phyloP scores from a whole-genome alignment of 2,888 invertebrate species.

The Temnothorax rugatulus region DNA sequence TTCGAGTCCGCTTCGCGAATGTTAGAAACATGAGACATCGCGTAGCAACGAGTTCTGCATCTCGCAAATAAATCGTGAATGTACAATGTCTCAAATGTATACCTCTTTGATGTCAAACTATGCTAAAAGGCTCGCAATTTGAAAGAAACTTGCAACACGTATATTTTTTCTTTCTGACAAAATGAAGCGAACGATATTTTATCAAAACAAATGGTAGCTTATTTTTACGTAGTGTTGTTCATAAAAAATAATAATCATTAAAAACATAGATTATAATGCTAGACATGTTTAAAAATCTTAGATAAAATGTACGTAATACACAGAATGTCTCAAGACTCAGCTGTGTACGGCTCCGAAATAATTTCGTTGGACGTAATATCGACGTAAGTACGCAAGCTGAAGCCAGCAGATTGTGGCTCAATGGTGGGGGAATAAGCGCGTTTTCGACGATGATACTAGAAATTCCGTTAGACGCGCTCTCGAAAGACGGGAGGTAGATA shows the following conservation, averaged over 20 bases:
- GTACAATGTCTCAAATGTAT: neutral
- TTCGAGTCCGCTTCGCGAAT: constrained; percentile 3
- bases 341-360: neutral
- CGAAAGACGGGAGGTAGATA: constrained; percentile 60
- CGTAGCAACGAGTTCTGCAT: neutral
- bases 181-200: neutral
- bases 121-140: neutral
- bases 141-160: neutral
- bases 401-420: neutral
- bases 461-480: constrained; percentile 60
- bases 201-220: neutral
- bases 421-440: neutral
- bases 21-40: neutral
- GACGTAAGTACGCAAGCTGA: neutral
- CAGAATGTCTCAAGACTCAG: neutral
- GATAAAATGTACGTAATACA: neutral
- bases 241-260: neutral
- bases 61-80: constrained; percentile 58
- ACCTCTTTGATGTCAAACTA: neutral
- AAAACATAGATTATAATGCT: neutral
- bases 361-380: neutral
- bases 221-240: neutral
- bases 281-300: neutral
- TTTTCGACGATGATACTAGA: constrained; percentile 58
- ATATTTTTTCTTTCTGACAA: neutral